Evolutionary conservation across 2,888 invertebrate genomes (phyloP).

Genomic region (Erebia ligea): DNA sequence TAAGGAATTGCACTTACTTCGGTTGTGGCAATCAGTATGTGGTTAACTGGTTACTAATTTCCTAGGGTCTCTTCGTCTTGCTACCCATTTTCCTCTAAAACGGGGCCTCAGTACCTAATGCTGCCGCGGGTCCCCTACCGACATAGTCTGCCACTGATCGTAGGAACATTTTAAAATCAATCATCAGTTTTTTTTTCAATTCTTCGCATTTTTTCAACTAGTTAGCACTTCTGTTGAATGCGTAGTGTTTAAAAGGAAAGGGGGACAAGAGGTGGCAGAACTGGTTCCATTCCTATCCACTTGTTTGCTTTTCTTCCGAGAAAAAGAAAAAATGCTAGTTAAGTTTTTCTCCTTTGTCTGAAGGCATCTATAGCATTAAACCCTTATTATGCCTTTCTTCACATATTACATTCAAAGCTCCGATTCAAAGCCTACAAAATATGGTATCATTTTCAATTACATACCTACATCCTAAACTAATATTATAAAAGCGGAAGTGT

Average conservation of each 20-base stretch:
- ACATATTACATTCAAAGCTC: neutral
- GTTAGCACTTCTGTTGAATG: constrained; percentile 33
- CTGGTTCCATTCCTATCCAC: constrained; percentile 37
- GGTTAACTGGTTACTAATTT: no score
- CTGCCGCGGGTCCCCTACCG: no score
- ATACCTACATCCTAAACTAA: no score
- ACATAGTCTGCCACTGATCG: no score
- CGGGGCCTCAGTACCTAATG: no score
- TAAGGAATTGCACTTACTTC: no score
- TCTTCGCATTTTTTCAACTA: constrained; percentile 27
- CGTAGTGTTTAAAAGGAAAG: constrained; percentile 38
- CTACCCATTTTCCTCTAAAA: no score
- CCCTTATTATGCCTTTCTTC: neutral
- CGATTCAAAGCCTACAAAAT: neutral
- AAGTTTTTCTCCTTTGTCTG: constrained; percentile 21
- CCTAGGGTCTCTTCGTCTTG: no score
- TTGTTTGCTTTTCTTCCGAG: constrained; percentile 35
- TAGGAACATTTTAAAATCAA: neutral
- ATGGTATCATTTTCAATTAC: neutral
- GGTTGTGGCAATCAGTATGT: no score
- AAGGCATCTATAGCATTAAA: neutral
- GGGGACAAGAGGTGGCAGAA: constrained; percentile 37
- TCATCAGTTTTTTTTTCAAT: constrained; percentile 18
- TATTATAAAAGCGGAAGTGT: no score
- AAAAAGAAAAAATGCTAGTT: constrained; percentile 26